These are phyloP conservation scores for Micromys minutus DNA, from an alignment of 2,113 vertebrate genomes.

Conservation along the genomic window DNA sequence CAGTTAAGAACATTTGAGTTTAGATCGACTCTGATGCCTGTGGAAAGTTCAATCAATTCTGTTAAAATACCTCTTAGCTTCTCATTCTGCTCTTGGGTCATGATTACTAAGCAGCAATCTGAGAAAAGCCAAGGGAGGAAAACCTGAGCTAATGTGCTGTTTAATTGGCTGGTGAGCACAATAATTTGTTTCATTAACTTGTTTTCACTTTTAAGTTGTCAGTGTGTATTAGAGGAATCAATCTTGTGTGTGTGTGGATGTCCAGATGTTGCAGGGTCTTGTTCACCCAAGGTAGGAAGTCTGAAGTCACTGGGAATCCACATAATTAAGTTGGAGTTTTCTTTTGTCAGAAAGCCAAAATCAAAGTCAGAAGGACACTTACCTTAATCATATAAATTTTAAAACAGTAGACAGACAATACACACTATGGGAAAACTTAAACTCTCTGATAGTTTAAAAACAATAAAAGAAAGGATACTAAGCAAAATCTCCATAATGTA, in stretches of 20 bases:
- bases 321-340: background rate
- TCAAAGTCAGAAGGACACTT: background rate
- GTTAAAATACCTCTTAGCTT: background rate
- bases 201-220: conserved; percentile 45
- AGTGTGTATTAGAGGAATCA: background rate
- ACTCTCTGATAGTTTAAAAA: background rate
- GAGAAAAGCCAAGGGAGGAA: background rate
- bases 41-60: background rate
- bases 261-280: background rate
- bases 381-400: background rate
- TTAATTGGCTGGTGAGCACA: conserved; percentile 29
- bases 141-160: background rate
- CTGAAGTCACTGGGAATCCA: background rate
- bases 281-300: background rate
- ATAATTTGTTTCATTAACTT: conserved; percentile 57
- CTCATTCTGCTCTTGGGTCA: background rate
- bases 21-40: background rate
- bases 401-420: background rate
- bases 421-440: background rate
- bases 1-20: background rate
- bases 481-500: background rate
- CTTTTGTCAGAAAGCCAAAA: background rate
- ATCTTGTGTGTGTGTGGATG: background rate
- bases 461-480: background rate
- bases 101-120: conserved; percentile 32